These are phyloP conservation scores for Nesidiocoris tenuis DNA, from an alignment of 2,888 invertebrate genomes.

Conservation along the genomic window DNA sequence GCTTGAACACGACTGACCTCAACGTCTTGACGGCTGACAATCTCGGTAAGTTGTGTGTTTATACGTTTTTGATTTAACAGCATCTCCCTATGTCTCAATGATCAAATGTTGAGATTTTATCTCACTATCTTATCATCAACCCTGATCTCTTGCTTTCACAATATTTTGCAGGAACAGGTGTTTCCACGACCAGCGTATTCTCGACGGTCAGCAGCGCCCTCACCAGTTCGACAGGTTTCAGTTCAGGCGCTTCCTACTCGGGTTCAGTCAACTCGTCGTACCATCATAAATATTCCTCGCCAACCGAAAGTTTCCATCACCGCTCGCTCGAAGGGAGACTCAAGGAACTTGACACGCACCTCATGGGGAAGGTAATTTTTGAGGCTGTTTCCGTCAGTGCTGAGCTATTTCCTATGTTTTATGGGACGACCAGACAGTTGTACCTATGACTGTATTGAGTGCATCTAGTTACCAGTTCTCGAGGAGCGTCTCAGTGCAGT, in stretches of 20 bases:
- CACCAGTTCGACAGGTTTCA: conserved; percentile 61
- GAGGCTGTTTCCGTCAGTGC: too few relatives aligned
- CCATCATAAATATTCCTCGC: conserved; percentile 52
- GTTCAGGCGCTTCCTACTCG: conserved; percentile 59
- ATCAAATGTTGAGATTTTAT: too few relatives aligned
- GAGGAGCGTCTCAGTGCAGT: too few relatives aligned
- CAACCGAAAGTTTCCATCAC: conserved; percentile 64
- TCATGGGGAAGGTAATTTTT: conserved; percentile 54
- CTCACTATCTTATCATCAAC: too few relatives aligned
- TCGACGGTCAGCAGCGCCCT: conserved; percentile 61
- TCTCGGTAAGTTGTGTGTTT: conserved; percentile 53
- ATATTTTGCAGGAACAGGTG: conserved; percentile 45
- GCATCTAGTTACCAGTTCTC: too few relatives aligned
- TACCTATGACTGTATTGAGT: too few relatives aligned
- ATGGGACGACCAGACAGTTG: too few relatives aligned
- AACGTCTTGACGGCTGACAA: conserved; percentile 55
- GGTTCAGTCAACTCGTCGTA: conserved; percentile 56
- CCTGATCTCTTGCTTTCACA: too few relatives aligned
- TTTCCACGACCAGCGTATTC: conserved; percentile 52
- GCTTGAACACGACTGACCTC: conserved; percentile 55
- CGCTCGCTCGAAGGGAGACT: conserved; percentile 76
- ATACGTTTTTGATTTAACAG: neutral
- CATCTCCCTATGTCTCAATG: neutral
- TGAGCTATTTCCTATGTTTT: too few relatives aligned
- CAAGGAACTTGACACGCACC: conserved; percentile 77